A percentile compares a stretch with the other conserved stretches of the same genome.
Conservation (phyloP, 2,797 vertebrate genomes). For the Linurgus olivaceus region DNA sequence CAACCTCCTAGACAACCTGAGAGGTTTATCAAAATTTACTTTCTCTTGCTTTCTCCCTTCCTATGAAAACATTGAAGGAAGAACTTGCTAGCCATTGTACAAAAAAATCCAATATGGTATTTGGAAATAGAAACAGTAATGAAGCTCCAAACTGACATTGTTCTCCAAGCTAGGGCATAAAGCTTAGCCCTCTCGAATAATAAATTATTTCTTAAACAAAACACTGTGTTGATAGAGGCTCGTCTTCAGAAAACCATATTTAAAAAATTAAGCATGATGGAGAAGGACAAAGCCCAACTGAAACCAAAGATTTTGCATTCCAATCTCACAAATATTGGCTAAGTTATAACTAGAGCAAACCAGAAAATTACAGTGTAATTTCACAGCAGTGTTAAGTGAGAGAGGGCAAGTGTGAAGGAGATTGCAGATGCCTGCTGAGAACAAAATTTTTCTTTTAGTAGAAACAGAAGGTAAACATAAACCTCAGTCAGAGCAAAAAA, state of each 20-base stretch:
- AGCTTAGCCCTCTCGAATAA: background rate
- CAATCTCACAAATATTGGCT: background rate
- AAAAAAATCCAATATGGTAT: background rate
- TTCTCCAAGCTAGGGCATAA: background rate
- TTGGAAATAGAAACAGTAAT: background rate
- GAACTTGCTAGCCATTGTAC: background rate
- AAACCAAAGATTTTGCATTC: background rate
- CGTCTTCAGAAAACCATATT: background rate
- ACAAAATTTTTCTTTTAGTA: background rate
- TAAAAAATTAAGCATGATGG: background rate
- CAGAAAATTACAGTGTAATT: background rate
- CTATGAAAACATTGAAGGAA: background rate
- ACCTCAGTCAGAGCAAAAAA: background rate
- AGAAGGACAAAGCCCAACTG: background rate
- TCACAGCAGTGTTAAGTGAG: background rate
- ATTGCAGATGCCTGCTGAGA: background rate
- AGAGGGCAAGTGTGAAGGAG: background rate
- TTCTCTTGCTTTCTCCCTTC: background rate
- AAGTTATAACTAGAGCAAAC: background rate
- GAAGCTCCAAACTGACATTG: background rate
- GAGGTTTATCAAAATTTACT: background rate
- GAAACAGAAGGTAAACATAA: background rate
- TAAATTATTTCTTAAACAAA: background rate
- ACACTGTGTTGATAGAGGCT: background rate
- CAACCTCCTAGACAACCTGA: background rate